Conservation (phyloP, 2,113 vertebrate genomes). For the Beaufortia kweichowensis region DNA sequence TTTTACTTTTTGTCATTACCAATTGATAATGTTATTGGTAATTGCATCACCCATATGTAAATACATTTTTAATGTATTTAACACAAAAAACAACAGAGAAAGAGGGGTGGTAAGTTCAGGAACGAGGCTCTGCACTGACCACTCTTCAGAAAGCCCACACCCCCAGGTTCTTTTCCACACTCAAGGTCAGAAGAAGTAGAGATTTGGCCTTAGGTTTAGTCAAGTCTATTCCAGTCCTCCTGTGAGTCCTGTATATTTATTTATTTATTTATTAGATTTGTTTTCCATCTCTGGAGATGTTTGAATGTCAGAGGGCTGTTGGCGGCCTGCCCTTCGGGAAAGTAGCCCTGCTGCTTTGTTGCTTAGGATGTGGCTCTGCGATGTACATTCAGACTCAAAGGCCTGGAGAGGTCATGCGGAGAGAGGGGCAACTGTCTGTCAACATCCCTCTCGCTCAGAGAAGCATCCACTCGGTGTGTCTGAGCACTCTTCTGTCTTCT, state of each 20-base stretch:
- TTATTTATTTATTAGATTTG: slow-evolving; percentile 46
- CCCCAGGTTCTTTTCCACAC: slow-evolving; percentile 43
- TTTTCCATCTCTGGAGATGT: slow-evolving; percentile 44
- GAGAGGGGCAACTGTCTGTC: slow-evolving; percentile 47
- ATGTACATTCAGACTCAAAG: slow-evolving; percentile 39
- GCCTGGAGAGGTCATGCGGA: slow-evolving; percentile 32
- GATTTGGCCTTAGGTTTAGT: slow-evolving; percentile 36
- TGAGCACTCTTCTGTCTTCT: slow-evolving; percentile 21
- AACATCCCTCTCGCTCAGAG: slow-evolving; percentile 22
- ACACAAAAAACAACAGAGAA: background rate
- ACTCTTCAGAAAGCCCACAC: slow-evolving; percentile 19
- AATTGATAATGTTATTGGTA: too few species aligned
- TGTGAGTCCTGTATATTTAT: slow-evolving; percentile 29
- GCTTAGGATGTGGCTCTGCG: slow-evolving; percentile 20
- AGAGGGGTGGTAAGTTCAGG: background rate
- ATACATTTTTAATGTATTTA: background rate
- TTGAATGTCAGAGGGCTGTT: slow-evolving; percentile 53
- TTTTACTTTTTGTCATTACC: background rate
- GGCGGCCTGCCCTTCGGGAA: slow-evolving; percentile 19
- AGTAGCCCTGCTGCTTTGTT: slow-evolving; percentile 17
- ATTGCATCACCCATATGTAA: too few species aligned
- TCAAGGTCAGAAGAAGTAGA: slow-evolving; percentile 48
- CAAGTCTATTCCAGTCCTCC: slow-evolving; percentile 25
- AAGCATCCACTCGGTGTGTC: background rate
- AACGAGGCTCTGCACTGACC: background rate